phyloP scores from a whole-genome alignment of 2,888 invertebrate species.

The Epistrophe eligans region DNA sequence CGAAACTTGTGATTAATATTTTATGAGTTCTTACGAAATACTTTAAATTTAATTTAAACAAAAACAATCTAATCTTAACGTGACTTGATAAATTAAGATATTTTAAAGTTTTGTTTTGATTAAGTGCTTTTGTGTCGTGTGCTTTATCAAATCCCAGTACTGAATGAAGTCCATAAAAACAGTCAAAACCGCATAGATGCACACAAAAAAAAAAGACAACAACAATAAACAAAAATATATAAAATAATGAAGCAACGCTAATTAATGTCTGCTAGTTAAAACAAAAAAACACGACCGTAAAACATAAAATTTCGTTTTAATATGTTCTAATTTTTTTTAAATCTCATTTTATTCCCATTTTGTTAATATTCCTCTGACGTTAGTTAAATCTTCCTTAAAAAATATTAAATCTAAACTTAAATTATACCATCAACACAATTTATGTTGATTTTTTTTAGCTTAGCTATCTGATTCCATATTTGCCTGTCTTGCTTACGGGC shows the following conservation, averaged over 20 bases:
- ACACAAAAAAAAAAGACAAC: too few species aligned
- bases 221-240: too few species aligned
- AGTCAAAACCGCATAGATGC: too few species aligned
- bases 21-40: background rate
- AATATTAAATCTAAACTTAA: too few species aligned
- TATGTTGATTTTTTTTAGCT: background rate
- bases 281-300: too few species aligned
- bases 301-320: too few species aligned
- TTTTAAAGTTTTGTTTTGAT: background rate
- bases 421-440: background rate
- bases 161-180: too few species aligned
- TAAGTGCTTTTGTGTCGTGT: too few species aligned
- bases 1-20: background rate
- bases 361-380: background rate
- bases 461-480: background rate
- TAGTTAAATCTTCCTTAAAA: background rate
- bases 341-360: background rate
- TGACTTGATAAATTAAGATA: background rate
- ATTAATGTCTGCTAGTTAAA: too few species aligned
- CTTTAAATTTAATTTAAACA: background rate
- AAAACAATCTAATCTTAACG: background rate
- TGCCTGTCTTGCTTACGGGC: background rate
- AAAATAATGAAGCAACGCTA: too few species aligned
- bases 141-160: too few species aligned
- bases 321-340: background rate